phyloP scores from a whole-genome alignment of 2,888 invertebrate species.

The Drosophila kanekoi region DNA sequence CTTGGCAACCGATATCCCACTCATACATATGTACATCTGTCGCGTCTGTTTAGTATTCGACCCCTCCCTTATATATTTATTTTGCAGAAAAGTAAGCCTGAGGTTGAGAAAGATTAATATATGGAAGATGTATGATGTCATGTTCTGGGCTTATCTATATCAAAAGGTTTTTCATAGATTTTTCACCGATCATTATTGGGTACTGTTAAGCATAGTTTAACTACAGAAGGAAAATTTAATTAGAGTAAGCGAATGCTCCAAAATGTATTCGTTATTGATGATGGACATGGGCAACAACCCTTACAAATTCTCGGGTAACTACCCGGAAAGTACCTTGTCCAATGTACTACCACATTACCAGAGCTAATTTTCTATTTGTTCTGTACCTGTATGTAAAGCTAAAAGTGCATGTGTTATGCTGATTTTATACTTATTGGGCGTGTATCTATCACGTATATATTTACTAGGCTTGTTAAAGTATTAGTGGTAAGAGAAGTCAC shows the following conservation, averaged over 20 bases:
- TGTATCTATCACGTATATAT: constrained; percentile 22
- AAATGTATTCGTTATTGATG: constrained; percentile 31
- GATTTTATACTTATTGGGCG: constrained; percentile 7
- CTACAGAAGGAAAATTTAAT: no score
- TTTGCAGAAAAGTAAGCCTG: background rate
- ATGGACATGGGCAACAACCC: constrained; percentile 41
- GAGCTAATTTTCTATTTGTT: constrained; percentile 9
- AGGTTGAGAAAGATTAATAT: background rate
- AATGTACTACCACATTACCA: constrained; percentile 7
- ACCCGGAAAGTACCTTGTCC: constrained; percentile 7
- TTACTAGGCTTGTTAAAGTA: constrained; percentile 33
- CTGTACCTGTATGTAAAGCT: background rate
- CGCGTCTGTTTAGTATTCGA: constrained; percentile 26
- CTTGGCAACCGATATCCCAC: constrained; percentile 74
- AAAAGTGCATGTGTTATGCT: constrained; percentile 35
- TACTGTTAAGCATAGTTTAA: no score
- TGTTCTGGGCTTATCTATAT: background rate
- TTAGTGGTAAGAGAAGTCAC: constrained; percentile 57
- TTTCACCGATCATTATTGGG: no score
- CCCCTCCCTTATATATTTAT: constrained; percentile 24
- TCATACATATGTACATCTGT: constrained; percentile 6
- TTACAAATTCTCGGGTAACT: constrained; percentile 25
- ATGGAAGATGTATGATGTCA: background rate
- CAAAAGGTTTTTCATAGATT: no score
- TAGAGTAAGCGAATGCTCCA: background rate